Evolutionary conservation across 2,888 invertebrate genomes (phyloP), one percentile per base, ranked within the genome.

Genomic region (Bruchidius siliquastri): DNA sequence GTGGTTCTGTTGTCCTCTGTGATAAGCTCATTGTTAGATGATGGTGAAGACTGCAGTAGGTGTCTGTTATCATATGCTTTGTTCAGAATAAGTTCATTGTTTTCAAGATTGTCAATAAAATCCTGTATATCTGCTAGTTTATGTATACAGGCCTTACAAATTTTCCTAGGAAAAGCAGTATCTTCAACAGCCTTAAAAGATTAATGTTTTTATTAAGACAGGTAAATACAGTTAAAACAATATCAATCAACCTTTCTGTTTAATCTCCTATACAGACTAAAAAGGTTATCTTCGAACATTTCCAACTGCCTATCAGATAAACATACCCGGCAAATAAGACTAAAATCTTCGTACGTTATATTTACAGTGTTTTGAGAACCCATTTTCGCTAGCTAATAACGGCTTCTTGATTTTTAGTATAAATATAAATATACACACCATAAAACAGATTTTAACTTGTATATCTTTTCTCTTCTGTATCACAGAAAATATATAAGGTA

Each of bases 271-370:
- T 76, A 76, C n/a, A 74, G n/a, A 70, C 72, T 22, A 22, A 71
- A 74, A 67, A 76, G 26, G 20, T 74, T 68, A 72, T 70, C 22
- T 6, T 74, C 20, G 32, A 77, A 77, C 1, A 73, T 70, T 49
- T 76, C 49, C 26, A 77, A 21, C 68, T 74, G 69, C 18, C 66
- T 67, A 22, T 74, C 70, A 8, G 69, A 30, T 72, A 76, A 73
- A 74, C 77, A 77, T 71, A 77, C 49, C 3, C 77, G 72, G 74
- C 78, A 77, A 71, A 79, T 77, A 69, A 49, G 18, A 32, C 73
- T 6, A 69, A 77, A 77, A 72, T 76, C 75, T 71, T 74, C 26
- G 26, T 26, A 26, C 8, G 26, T 26, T 26, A 26, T 26, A 8
- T 26, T 26, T 26, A n/a, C n/a, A n/a, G n/a, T n/a, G n/a, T 8